These are phyloP conservation scores for Girardinichthys multiradiatus DNA, from an alignment of 2,113 vertebrate genomes.

Conservation along the genomic window DNA sequence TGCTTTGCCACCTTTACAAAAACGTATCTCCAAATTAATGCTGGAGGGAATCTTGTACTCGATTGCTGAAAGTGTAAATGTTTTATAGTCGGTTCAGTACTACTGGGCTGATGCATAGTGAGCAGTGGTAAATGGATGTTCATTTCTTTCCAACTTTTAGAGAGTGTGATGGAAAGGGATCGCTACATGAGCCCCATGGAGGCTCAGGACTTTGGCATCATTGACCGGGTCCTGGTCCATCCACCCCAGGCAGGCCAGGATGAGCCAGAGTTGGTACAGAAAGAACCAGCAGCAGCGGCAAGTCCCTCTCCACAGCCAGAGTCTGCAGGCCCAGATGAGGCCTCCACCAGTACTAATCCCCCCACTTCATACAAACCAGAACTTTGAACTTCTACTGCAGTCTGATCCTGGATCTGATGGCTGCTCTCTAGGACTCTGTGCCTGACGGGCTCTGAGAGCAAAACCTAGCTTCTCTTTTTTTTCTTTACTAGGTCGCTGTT, in stretches of 20 bases:
- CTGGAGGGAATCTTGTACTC: too few species aligned
- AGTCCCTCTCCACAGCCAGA: conserved; percentile 41
- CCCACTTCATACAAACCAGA: conserved; percentile 74
- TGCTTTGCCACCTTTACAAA: too few species aligned
- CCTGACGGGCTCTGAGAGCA: conserved; percentile 6
- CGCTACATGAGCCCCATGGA: conserved; percentile 95
- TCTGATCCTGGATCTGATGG: neutral
- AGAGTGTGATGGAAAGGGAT: conserved; percentile 90
- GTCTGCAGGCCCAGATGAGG: conserved; percentile 37
- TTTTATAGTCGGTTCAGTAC: too few species aligned
- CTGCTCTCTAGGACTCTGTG: neutral
- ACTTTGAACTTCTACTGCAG: conserved; percentile 60
- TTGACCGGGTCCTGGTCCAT: conserved; percentile 90
- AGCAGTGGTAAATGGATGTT: neutral
- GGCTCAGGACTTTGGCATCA: conserved; percentile 91
- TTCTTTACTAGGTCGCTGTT: neutral
- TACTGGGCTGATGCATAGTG: too few species aligned
- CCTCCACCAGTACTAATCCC: conserved; percentile 34
- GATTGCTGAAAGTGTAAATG: too few species aligned
- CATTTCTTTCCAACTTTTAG: conserved; percentile 58
- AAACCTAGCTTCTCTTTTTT: neutral
- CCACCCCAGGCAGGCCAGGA: conserved; percentile 91
- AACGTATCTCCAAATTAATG: too few species aligned
- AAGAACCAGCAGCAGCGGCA: conserved; percentile 69
- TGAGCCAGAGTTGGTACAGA: conserved; percentile 88